Evolutionary conservation across 2,113 vertebrate species (phyloP), one percentile per base, ranked within the genome.

Genomic region (Labrus mixtus): DNA sequence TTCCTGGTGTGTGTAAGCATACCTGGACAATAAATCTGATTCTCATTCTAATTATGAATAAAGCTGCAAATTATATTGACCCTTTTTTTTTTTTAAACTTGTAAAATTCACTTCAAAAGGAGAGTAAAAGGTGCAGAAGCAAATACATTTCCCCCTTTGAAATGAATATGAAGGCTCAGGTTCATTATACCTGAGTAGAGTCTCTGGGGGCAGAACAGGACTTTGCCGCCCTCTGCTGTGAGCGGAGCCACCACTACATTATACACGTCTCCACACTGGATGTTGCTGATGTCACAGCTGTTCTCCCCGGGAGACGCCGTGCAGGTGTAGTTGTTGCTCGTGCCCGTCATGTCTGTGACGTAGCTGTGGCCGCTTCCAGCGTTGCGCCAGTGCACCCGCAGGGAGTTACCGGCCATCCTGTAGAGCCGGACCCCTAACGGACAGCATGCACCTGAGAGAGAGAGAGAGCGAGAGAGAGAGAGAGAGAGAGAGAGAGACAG

Each of bases 181-280:
- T 7, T 68, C 62, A 0, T n/a, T n/a, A n/a, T 96, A 99, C 97
- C 97, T 93, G 95, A 97, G 93, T 97, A 98, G 76, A 95, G 91
- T 84, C 95, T 97, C 60, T 94, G 89, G 0, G 95, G 91, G 66
- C 97, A 98, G 91, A 97, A 97, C 0, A 76, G 87, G 60, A 95
- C 91, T 84, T 92, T 94, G 50, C 20, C 60, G 81, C 93, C 94
- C 4, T 91, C 94, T 17, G 83, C 36, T 29, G 91, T 90, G 53
- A 96, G 58, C 0, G 97, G 97, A 9, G 95, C 93, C 3, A 97
- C 96, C 36, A 95, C 87, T 8, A 97, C 94, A 0, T 88, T 91
- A 75, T 97, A 98, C 1, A 95, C 86, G 1, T 95, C 95, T 6
- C 97, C 96, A 29, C 98, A 98, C 36, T 92, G 94, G 73, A 98